A percentile compares a stretch with the other conserved stretches of the same genome.
Conservation (phyloP, 2,113 vertebrate species). For the Pipra filicauda region DNA sequence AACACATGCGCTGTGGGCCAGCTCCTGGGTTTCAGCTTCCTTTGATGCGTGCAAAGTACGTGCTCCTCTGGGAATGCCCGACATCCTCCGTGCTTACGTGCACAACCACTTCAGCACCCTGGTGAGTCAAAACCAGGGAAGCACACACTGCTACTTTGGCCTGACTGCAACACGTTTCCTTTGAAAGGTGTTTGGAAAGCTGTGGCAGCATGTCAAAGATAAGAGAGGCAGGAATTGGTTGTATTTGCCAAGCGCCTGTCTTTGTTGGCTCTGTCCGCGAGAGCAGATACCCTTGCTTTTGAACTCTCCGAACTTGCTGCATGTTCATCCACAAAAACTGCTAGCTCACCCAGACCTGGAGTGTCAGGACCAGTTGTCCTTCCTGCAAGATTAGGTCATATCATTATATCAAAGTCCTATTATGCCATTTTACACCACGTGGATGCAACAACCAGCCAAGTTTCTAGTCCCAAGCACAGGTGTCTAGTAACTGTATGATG, state of each 20-base stretch:
- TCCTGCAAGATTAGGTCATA: constrained; percentile 53
- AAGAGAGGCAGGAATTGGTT: constrained; percentile 39
- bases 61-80: background rate
- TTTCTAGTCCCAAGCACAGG: constrained; percentile 3
- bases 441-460: constrained; percentile 10
- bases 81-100: background rate
- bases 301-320: background rate
- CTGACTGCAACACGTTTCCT: background rate
- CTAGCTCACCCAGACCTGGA: background rate
- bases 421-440: background rate
- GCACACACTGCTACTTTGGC: constrained; percentile 22
- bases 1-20: background rate
- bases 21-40: background rate
- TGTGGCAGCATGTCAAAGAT: constrained; percentile 48
- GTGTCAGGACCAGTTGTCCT: background rate
- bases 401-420: constrained; percentile 38
- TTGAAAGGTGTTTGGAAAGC: constrained; percentile 58
- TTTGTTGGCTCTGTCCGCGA: background rate
- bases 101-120: background rate
- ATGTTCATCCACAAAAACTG: background rate
- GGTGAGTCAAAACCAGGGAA: background rate
- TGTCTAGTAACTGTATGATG: background rate
- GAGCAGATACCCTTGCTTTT: constrained; percentile 13
- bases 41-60: background rate
- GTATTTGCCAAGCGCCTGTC: constrained; percentile 28